Base-by-base conservation (phyloP, 2,888 invertebrate species). In the Alsophila aescularia region DNA sequence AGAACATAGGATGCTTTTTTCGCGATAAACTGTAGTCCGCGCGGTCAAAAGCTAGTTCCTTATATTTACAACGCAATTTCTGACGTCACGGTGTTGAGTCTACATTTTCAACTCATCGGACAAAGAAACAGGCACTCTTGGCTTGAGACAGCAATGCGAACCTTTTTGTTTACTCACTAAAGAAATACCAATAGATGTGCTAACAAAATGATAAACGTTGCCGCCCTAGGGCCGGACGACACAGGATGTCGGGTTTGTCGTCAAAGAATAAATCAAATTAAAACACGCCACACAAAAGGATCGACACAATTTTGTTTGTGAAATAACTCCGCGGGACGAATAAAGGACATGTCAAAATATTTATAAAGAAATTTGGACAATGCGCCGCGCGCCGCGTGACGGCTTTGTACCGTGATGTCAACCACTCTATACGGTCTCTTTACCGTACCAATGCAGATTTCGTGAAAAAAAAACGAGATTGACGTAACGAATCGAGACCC, bases 261-360 rank as follows among this genome's bases (percentile, higher is more conserved):
- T 85, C 79, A 80, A 84, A 79, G 82, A 89, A 91, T 89, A 91
- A 90, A 89, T 89, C 88, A 91, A 90, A 90, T 90, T 88, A 87
- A 83, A 87, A 86, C 83, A 77, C 77, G 75, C 79, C 77, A 73
- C 81, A 88, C 86, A 88, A 88, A 88, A 75, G 83, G 77, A 83
- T 87, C 84, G 79, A 84, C 85, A 88, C 85, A 82, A 85, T 84
- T 86, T 82, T 81, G 80, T 87, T 85, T 83, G 85, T 85, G 75
- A 83, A 86, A 82, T 81, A 82, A 78, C 86, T 83, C 78, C 81
- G 82, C 83, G 79, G 81, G 74, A 72, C 79, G 79, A 87, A 87
- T 87, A 83, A 86, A 87, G 85, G 83, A 81, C 85, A 90, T 90
- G 90, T 91, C 91, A 90, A 87, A 91, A 90, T 90, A 91, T 91